Conservation (phyloP, 2,113 vertebrate genomes). For the Boulengeromyrus knoepffleri region DNA sequence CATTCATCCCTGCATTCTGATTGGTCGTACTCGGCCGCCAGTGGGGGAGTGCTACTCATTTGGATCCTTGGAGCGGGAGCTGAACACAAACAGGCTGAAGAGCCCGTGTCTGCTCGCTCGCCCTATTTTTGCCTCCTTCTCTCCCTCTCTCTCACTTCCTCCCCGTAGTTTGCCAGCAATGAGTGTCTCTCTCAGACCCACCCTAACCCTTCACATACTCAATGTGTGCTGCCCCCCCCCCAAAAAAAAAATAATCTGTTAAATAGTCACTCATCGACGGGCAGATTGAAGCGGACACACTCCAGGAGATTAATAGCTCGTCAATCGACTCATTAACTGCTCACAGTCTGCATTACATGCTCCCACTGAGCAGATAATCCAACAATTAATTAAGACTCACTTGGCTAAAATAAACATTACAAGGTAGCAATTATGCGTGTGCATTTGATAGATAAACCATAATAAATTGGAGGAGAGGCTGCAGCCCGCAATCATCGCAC, state of each 20-base stretch:
- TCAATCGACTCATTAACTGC: slow-evolving; percentile 12
- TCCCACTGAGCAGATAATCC: slow-evolving; percentile 14
- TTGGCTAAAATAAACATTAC: slow-evolving; percentile 12
- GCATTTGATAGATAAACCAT: not conserved
- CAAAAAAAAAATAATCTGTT: not conserved
- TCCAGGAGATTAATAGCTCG: slow-evolving; percentile 13
- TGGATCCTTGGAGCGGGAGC: not conserved
- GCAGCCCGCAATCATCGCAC: not conserved
- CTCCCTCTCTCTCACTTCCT: not conserved
- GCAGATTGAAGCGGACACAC: slow-evolving; percentile 8
- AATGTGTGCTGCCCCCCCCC: not conserved
- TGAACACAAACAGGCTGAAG: not conserved
- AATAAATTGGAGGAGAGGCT: not conserved
- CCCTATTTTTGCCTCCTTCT: not conserved
- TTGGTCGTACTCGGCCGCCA: not conserved
- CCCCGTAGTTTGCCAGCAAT: not conserved
- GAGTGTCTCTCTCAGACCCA: not conserved
- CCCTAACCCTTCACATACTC: not conserved
- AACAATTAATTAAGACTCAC: slow-evolving; percentile 20
- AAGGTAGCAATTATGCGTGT: not conserved
- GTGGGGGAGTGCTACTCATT: not conserved
- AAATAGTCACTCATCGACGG: slow-evolving; percentile 3
- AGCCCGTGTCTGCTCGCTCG: not conserved
- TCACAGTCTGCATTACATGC: slow-evolving; percentile 14
- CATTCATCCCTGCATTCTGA: not conserved